These are phyloP conservation scores for Pocota personata DNA, from an alignment of 2,888 invertebrate species.

Conservation along the genomic window DNA sequence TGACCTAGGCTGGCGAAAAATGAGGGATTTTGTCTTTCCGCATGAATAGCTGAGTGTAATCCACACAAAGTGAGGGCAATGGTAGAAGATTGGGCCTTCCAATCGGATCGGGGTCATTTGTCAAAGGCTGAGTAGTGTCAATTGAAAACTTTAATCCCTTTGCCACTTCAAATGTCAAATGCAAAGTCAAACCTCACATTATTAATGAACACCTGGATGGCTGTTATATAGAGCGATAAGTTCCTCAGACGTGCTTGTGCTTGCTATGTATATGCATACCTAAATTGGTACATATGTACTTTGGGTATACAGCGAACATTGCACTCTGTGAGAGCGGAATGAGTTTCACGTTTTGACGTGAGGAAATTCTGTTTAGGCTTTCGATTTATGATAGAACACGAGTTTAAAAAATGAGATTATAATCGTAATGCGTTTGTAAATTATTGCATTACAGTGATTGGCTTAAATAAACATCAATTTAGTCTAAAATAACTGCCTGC, in stretches of 20 bases:
- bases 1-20: slow-evolving; percentile 58
- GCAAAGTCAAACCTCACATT: slow-evolving; percentile 1
- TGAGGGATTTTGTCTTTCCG: slow-evolving; percentile 62
- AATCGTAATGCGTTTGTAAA: too few species aligned
- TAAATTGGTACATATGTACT: not conserved
- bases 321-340: too few species aligned
- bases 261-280: not conserved
- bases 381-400: too few species aligned
- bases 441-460: too few species aligned
- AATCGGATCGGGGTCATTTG: slow-evolving; percentile 55
- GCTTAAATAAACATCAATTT: too few species aligned
- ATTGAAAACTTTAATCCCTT: slow-evolving; percentile 58
- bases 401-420: too few species aligned
- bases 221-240: not conserved
- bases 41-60: slow-evolving; percentile 59
- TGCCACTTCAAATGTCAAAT: slow-evolving; percentile 42
- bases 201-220: not conserved
- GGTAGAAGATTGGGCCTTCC: slow-evolving; percentile 40
- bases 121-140: slow-evolving; percentile 56
- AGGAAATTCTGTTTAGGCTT: too few species aligned
- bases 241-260: not conserved
- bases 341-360: too few species aligned
- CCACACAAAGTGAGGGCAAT: slow-evolving; percentile 42
- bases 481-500: too few species aligned
- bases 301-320: too few species aligned